These are phyloP conservation scores for Lepilemur septentrionalis DNA, from an alignment of 2,797 vertebrate genomes.

Conservation along the genomic window DNA sequence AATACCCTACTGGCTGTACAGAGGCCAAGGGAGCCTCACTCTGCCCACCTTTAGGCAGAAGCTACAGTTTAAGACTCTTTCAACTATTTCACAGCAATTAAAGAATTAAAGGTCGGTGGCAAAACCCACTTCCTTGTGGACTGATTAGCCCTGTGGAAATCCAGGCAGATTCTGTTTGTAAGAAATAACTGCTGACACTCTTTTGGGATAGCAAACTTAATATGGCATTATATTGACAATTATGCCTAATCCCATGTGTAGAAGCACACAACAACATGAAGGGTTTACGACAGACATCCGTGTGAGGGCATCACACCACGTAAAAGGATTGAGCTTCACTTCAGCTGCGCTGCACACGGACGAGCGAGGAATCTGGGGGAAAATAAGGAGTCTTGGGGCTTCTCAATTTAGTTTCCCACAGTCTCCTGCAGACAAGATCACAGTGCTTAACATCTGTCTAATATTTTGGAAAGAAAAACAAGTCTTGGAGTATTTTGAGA, in stretches of 20 bases:
- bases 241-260: not conserved
- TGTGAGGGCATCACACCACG: rapidly evolving
- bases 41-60: not conserved
- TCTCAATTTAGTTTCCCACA: not conserved
- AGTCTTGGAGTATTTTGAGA: not conserved
- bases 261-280: not conserved
- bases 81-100: not conserved
- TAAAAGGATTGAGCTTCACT: rapidly evolving
- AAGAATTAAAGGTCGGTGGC: constrained; percentile 31
- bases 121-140: not conserved
- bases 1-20: not conserved
- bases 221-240: not conserved
- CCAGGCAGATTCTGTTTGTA: not conserved
- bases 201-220: not conserved
- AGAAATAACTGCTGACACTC: not conserved
- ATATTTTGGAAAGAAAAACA: not conserved
- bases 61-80: not conserved
- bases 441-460: not conserved
- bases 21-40: not conserved
- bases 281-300: not conserved
- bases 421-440: not conserved
- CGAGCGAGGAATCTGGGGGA: not conserved
- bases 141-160: not conserved
- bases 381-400: not conserved
- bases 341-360: not conserved